Evolutionary conservation across 2,888 invertebrate species (phyloP).

Genomic region (Cheilosia scutellata): DNA sequence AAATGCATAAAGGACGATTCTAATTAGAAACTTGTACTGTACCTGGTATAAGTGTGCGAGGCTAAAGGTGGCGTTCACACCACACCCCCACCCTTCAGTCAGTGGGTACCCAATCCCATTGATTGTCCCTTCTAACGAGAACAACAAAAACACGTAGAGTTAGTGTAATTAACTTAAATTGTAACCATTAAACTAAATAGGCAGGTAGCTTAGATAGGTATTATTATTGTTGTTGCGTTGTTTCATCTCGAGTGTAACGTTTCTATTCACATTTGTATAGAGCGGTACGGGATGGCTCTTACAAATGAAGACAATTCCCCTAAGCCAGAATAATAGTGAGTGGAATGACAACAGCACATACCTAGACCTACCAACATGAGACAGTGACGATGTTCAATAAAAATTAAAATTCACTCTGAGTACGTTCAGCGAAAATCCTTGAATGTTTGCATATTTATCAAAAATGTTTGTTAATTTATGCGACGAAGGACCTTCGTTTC

Average conservation of each 20-base stretch:
- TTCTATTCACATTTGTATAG: slow-evolving; percentile 56
- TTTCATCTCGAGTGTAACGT: slow-evolving; percentile 41
- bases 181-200: slow-evolving; percentile 83
- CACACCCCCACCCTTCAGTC: neutral
- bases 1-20: slow-evolving; percentile 55
- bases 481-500: slow-evolving; percentile 43
- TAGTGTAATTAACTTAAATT: slow-evolving; percentile 83
- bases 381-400: slow-evolving; percentile 67
- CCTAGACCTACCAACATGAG: neutral
- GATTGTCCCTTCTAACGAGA: slow-evolving; percentile 22
- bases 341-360: slow-evolving; percentile 7
- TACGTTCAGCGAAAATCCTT: slow-evolving; percentile 71
- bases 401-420: slow-evolving; percentile 75
- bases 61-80: neutral
- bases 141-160: slow-evolving; percentile 57
- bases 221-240: slow-evolving; percentile 79
- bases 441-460: slow-evolving; percentile 76
- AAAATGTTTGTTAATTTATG: slow-evolving; percentile 75
- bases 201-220: slow-evolving; percentile 83
- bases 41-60: neutral
- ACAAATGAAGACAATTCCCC: slow-evolving; percentile 49
- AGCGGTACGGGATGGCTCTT: slow-evolving; percentile 6
- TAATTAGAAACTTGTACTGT: slow-evolving; percentile 60
- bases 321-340: neutral
- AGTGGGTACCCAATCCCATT: neutral